These are phyloP conservation scores for Drosophila teissieri DNA, from an alignment of 1,140 invertebrate species.

Conservation along the genomic window DNA sequence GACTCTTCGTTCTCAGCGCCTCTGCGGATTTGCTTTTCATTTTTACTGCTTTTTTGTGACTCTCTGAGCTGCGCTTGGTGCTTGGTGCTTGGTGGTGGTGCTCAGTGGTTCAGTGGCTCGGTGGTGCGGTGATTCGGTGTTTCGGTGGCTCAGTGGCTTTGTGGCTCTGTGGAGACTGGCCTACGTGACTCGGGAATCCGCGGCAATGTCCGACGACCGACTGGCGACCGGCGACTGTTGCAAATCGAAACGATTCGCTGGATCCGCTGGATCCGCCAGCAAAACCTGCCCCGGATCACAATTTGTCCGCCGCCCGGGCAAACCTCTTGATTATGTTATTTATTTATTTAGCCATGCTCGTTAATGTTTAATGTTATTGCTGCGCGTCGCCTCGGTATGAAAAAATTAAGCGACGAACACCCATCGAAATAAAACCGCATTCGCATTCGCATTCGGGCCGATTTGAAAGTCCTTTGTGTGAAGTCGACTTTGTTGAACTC, in stretches of 20 bases:
- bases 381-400: conserved; percentile 7
- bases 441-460: not conserved
- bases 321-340: conserved; percentile 73
- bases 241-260: conserved; percentile 50
- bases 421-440: conserved; percentile 2
- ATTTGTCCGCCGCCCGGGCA: conserved; percentile 56
- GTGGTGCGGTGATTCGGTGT: not conserved
- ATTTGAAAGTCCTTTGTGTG: not conserved
- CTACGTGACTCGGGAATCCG: conserved; percentile 77
- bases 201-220: conserved; percentile 64
- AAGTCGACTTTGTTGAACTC: not conserved
- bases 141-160: conserved; percentile 5
- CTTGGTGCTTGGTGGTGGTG: conserved; percentile 15
- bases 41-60: conserved; percentile 10
- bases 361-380: conserved; percentile 50
- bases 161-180: conserved; percentile 35
- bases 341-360: conserved; percentile 60
- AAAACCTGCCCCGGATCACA: conserved; percentile 61
- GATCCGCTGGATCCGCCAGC: conserved; percentile 27
- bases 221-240: conserved; percentile 39
- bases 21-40: conserved; percentile 19
- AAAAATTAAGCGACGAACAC: conserved; percentile 11
- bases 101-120: conserved; percentile 15
- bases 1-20: conserved; percentile 25
- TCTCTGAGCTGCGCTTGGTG: conserved; percentile 34